Evolutionary conservation across 2,113 vertebrate species (phyloP).

Genomic region (Oenanthe oenanthe): DNA sequence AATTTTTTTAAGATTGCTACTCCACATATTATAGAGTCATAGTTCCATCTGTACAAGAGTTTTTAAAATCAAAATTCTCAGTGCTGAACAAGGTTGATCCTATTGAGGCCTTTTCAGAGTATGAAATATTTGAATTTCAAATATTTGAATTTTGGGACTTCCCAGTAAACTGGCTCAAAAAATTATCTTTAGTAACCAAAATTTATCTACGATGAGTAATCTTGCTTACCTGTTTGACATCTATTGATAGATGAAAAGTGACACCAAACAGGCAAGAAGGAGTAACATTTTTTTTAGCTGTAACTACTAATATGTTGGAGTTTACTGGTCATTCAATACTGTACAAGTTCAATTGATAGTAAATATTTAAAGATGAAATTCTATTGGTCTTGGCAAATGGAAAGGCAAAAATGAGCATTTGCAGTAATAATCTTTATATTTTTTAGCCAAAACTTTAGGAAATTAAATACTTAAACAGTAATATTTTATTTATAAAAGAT

Average conservation of each 20-base stretch:
- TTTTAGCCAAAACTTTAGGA: neutral
- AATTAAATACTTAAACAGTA: neutral
- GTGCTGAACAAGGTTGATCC: neutral
- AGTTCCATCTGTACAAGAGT: neutral
- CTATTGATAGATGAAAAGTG: neutral
- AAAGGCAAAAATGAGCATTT: neutral
- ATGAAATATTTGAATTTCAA: neutral
- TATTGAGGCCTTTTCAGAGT: neutral
- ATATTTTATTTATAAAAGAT: neutral
- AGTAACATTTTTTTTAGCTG: neutral
- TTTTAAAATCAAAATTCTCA: neutral
- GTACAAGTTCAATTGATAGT: neutral
- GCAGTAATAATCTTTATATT: neutral
- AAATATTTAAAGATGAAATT: neutral
- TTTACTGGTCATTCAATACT: neutral
- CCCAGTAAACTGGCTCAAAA: neutral
- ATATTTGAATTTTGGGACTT: neutral
- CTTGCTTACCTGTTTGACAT: neutral
- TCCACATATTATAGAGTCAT: neutral
- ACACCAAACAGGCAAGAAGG: neutral
- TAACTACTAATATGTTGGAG: neutral
- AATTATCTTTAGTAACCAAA: neutral
- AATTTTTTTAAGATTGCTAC: neutral
- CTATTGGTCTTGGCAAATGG: neutral
- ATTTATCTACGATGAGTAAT: neutral